Conservation (phyloP, 2,797 vertebrate species). For the Notamacropus eugenii region DNA sequence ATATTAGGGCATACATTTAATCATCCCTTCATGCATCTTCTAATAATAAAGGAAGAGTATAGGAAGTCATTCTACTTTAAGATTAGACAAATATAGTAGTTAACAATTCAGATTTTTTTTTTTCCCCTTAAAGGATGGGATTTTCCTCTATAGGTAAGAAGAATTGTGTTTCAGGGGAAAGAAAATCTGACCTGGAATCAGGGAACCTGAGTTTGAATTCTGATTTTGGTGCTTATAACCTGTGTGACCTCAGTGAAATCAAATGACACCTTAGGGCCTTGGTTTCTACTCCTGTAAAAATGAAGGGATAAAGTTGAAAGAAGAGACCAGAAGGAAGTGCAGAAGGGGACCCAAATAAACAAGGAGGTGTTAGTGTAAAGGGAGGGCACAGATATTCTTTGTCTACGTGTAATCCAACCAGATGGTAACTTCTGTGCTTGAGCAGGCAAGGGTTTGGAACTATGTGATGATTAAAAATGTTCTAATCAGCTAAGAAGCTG, state of each 20-base stretch:
- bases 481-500: not conserved
- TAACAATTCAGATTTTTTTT: slow-evolving; percentile 21
- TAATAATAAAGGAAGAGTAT: not conserved
- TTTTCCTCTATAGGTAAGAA: slow-evolving; percentile 35
- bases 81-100: slow-evolving; percentile 22
- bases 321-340: not conserved
- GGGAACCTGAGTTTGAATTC: too few relatives aligned
- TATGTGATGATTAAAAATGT: not conserved
- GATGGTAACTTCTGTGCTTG: not conserved
- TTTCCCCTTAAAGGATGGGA: not conserved
- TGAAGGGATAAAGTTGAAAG: not conserved
- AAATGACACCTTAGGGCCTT: not conserved
- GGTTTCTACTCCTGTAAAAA: not conserved
- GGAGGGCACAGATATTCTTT: not conserved
- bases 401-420: not conserved
- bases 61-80: slow-evolving; percentile 19
- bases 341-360: not conserved
- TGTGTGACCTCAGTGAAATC: not conserved
- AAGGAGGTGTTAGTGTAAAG: not conserved
- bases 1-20: slow-evolving; percentile 1
- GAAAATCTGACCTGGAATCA: not conserved
- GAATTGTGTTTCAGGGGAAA: not conserved
- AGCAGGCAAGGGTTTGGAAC: not conserved
- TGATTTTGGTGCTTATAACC: not conserved
- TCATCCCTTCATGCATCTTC: not conserved